These are phyloP conservation scores for Paracanthobrama guichenoti DNA, from an alignment of 2,113 vertebrate genomes.

Conservation along the genomic window DNA sequence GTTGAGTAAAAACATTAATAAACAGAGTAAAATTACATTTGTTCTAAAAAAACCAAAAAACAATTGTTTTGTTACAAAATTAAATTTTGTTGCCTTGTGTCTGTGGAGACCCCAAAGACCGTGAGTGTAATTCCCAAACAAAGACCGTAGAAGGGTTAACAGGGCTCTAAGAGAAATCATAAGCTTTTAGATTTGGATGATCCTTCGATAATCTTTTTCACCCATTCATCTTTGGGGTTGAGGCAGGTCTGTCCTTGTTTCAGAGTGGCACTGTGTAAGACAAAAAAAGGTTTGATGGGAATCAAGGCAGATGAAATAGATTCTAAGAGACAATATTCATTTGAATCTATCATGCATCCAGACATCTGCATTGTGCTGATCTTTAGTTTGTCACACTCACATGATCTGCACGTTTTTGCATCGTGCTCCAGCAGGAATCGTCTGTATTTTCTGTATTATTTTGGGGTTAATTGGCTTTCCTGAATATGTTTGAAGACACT, in stretches of 20 bases:
- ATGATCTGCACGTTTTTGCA: constrained; percentile 35
- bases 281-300: background rate
- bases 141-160: no score
- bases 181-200: background rate
- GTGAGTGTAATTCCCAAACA: no score
- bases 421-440: background rate
- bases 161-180: background rate
- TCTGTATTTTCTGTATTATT: background rate
- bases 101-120: no score
- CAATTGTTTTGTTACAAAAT: no score
- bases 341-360: background rate
- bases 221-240: constrained; percentile 19
- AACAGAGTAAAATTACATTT: no score
- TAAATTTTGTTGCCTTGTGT: no score
- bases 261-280: constrained; percentile 25
- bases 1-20: no score
- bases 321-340: no score
- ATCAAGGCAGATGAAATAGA: no score
- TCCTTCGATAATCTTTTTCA: background rate
- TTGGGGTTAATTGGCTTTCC: background rate
- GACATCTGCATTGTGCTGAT: background rate
- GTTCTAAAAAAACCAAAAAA: no score
- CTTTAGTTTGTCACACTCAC: constrained; percentile 19
- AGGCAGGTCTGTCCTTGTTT: constrained; percentile 17
- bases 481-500: background rate